Percentiles rank a stretch among this genome's conserved stretches.
Evolutionary conservation across 1,140 invertebrate genomes (phyloP).

Genomic region (Rhynchophorus ferrugineus): DNA sequence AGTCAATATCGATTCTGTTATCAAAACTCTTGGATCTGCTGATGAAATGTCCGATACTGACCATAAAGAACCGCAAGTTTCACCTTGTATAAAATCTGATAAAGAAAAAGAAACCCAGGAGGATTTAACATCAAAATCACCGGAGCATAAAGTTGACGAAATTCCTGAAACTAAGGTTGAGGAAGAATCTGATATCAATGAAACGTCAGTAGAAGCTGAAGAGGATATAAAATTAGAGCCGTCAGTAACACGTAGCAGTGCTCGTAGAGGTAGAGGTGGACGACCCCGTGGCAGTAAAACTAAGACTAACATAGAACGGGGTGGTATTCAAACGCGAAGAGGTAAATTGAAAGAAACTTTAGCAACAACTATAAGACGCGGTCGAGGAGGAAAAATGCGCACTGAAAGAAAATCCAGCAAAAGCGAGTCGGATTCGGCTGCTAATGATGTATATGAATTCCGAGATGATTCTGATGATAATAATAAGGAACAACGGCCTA

Average conservation of each 20-base stretch:
- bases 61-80: conserved; percentile 35
- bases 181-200: conserved; percentile 18
- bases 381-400: conserved; percentile 44
- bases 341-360: conserved; percentile 47
- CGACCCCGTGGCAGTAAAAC: conserved; percentile 43
- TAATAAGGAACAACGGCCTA: conserved; percentile 51
- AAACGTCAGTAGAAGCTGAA: conserved; percentile 24
- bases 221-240: conserved; percentile 24
- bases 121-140: conserved; percentile 3
- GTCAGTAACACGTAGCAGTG: conserved; percentile 34
- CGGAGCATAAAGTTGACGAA: conserved; percentile 1
- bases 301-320: conserved; percentile 27
- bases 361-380: conserved; percentile 19
- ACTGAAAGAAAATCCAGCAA: conserved; percentile 52
- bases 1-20: conserved; percentile 69
- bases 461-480: conserved; percentile 72
- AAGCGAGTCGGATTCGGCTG: conserved; percentile 40
- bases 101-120: conserved; percentile 1
- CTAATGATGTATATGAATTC: conserved; percentile 71
- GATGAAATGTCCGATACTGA: conserved; percentile 40
- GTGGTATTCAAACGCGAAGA: conserved; percentile 48
- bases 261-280: conserved; percentile 46
- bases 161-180: conserved; percentile 11
- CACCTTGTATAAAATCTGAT: conserved; percentile 24
- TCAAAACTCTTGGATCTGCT: conserved; percentile 56